Evolutionary conservation across 2,113 vertebrate species (phyloP).

Genomic region (Aythya baeri): DNA sequence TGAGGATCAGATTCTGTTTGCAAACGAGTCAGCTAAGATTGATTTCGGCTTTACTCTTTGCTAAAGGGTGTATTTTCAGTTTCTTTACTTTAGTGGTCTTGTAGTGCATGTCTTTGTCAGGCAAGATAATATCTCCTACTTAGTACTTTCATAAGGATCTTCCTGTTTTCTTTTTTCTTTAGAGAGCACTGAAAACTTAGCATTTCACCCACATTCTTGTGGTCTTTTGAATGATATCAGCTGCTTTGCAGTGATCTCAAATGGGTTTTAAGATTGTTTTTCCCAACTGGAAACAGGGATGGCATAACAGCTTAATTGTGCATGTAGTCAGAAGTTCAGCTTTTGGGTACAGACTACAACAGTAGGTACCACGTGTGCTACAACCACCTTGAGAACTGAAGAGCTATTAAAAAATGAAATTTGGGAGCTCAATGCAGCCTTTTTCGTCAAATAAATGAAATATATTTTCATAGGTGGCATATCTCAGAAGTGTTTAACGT

Average conservation of each 20-base stretch:
- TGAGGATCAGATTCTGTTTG: constrained; percentile 51
- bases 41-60: constrained; percentile 48
- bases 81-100: constrained; percentile 43
- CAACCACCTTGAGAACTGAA: neutral
- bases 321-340: neutral
- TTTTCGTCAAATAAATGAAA: neutral
- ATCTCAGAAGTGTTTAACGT: neutral
- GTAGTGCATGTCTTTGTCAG: constrained; percentile 46
- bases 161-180: constrained; percentile 65
- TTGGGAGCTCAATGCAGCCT: neutral
- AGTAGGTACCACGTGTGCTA: neutral
- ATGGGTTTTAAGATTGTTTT: constrained; percentile 43
- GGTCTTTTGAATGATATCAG: constrained; percentile 52
- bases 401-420: neutral
- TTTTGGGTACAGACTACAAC: neutral
- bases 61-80: constrained; percentile 60
- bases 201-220: constrained; percentile 57
- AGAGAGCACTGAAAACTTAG: constrained; percentile 48
- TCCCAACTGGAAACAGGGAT: constrained; percentile 7
- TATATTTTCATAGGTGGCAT: neutral
- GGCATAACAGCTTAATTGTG: neutral
- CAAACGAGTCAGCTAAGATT: constrained; percentile 54
- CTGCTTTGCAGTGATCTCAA: constrained; percentile 60
- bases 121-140: constrained; percentile 57
- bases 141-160: constrained; percentile 63